phyloP scores from a whole-genome alignment of 2,113 vertebrate genomes.

The Epinephelus lanceolatus region DNA sequence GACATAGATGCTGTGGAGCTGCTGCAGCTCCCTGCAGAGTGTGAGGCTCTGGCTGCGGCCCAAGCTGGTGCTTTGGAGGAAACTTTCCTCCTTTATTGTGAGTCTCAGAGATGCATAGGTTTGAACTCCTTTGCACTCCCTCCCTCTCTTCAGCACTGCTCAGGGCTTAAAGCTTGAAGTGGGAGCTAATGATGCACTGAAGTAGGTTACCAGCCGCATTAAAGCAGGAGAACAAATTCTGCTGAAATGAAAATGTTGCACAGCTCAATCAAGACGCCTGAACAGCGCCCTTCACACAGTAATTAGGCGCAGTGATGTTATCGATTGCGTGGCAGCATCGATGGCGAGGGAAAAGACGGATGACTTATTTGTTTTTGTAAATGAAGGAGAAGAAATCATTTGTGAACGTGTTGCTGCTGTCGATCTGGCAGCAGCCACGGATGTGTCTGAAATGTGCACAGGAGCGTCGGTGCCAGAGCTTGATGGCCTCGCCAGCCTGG shows the following conservation, averaged over 20 bases:
- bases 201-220: constrained; percentile 77
- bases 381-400: constrained; percentile 40
- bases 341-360: constrained; percentile 44
- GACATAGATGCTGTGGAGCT: constrained; percentile 36
- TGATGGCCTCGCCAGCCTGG: not conserved
- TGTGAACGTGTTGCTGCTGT: constrained; percentile 8
- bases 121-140: constrained; percentile 38
- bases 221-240: constrained; percentile 62
- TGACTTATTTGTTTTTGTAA: constrained; percentile 62
- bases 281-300: constrained; percentile 45
- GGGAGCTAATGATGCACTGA: constrained; percentile 74
- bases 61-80: constrained; percentile 51
- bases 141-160: constrained; percentile 41
- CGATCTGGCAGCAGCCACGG: not conserved
- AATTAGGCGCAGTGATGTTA: constrained; percentile 69
- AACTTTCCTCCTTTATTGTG: constrained; percentile 58
- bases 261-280: constrained; percentile 57
- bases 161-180: constrained; percentile 64
- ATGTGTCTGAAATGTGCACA: constrained; percentile 32
- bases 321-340: constrained; percentile 43
- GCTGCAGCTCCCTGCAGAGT: constrained; percentile 48
- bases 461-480: not conserved
- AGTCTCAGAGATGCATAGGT: constrained; percentile 52
- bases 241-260: constrained; percentile 63
- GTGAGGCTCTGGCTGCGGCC: constrained; percentile 51